Evolutionary conservation across 1,140 invertebrate species (phyloP).

Genomic region (Leptoteleia sp.): DNA sequence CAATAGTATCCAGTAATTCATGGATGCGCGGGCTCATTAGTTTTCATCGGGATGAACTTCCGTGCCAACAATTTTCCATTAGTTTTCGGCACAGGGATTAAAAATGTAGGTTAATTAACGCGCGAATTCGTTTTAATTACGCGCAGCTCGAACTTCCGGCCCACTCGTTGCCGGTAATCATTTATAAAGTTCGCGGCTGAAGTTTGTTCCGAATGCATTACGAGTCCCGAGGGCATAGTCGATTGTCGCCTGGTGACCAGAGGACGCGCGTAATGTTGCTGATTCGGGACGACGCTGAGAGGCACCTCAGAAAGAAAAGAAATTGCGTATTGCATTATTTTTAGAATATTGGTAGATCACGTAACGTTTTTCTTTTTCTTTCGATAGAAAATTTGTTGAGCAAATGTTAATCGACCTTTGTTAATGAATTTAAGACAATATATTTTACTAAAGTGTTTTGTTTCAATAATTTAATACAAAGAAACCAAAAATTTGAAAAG

Average conservation of each 20-base stretch:
- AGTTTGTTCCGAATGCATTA: constrained; percentile 18
- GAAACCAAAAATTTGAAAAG: no score
- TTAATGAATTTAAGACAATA: no score
- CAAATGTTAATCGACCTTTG: no score
- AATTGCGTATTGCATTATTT: no score
- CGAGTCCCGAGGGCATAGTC: constrained; percentile 1
- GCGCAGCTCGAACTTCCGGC: constrained; percentile 12
- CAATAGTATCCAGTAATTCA: neutral
- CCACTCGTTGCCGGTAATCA: constrained; percentile 17
- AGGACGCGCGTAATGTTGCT: neutral
- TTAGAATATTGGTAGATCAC: no score
- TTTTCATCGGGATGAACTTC: neutral
- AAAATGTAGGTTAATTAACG: constrained; percentile 48
- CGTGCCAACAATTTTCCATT: constrained; percentile 26
- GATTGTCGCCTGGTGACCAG: constrained; percentile 9
- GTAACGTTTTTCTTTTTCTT: no score
- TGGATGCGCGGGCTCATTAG: neutral
- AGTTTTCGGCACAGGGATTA: constrained; percentile 28
- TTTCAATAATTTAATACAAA: no score
- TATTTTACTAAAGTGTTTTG: no score
- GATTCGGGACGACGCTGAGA: neutral
- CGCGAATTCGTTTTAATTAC: constrained; percentile 42
- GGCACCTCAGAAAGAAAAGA: no score
- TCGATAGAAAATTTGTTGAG: no score
- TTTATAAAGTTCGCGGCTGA: constrained; percentile 32